Evolutionary conservation across 2,113 vertebrate species (phyloP).

Genomic region (Neotragus moschatus): DNA sequence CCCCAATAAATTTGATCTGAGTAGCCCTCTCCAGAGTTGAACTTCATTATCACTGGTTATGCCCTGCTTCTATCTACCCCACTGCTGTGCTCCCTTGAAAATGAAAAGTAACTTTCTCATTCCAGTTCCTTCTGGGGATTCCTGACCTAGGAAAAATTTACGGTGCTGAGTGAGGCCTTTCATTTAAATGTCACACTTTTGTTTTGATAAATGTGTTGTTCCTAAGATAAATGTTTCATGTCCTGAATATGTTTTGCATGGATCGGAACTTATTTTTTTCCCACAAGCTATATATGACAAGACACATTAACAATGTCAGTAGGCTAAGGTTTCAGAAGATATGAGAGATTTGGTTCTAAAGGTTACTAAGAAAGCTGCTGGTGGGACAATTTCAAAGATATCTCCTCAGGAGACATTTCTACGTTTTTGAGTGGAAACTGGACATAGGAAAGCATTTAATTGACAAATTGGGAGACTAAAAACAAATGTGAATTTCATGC

Average conservation of each 20-base stretch:
- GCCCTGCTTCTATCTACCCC: too few relatives aligned
- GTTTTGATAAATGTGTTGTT: background rate
- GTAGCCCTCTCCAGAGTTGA: background rate
- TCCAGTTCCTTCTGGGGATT: background rate
- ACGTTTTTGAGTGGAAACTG: background rate
- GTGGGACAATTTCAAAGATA: background rate
- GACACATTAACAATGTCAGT: background rate
- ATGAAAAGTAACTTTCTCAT: background rate
- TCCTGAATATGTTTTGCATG: background rate
- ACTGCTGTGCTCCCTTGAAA: background rate
- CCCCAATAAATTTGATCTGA: background rate
- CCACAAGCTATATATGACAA: background rate
- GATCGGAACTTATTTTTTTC: background rate
- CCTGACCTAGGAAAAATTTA: background rate
- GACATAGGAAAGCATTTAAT: background rate
- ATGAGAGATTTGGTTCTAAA: background rate
- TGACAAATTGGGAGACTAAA: background rate
- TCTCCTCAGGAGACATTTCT: background rate
- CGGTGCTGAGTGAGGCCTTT: background rate
- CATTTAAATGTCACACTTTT: background rate
- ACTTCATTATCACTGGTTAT: background rate
- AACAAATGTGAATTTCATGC: constrained; percentile 3
- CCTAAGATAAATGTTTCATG: background rate
- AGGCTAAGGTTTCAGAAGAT: background rate
- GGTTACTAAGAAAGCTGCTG: background rate